phyloP scores from a whole-genome alignment of 2,888 invertebrate genomes.

The Athalia rosae region DNA sequence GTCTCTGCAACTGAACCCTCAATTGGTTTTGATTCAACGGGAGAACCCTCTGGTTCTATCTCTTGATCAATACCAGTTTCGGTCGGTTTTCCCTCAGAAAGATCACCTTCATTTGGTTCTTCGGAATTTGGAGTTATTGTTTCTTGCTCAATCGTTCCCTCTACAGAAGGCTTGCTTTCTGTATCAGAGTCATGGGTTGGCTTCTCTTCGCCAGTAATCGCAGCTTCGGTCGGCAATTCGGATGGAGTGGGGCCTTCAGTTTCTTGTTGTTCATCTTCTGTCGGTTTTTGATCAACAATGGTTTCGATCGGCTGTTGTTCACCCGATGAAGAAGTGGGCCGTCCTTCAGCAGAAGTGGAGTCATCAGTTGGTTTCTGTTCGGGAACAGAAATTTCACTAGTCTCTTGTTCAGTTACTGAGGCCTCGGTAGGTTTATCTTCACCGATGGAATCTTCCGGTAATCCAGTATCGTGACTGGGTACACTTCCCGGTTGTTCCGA shows the following conservation, averaged over 20 bases:
- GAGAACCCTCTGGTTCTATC: no score
- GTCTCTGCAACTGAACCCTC: no score
- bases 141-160: neutral
- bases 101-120: constrained; percentile 50
- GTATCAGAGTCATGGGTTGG: constrained; percentile 22
- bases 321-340: constrained; percentile 37
- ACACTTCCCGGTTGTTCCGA: constrained; percentile 43
- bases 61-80: neutral
- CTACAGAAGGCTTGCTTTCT: neutral
- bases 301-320: constrained; percentile 49
- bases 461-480: constrained; percentile 16
- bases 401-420: constrained; percentile 42
- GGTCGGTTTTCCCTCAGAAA: constrained; percentile 54
- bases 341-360: constrained; percentile 48
- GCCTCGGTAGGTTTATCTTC: constrained; percentile 51
- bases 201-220: constrained; percentile 50
- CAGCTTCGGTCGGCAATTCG: constrained; percentile 38
- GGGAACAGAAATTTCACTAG: constrained; percentile 47
- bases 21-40: no score
- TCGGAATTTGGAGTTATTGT: neutral
- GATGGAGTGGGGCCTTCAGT: constrained; percentile 38
- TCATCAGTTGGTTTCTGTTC: constrained; percentile 50
- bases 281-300: constrained; percentile 45
- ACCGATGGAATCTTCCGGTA: constrained; percentile 42
- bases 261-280: constrained; percentile 8